Percentiles rank a stretch among this genome's conserved stretches.
Conservation (phyloP, 2,888 invertebrate genomes). For the Drosophila siamana region DNA sequence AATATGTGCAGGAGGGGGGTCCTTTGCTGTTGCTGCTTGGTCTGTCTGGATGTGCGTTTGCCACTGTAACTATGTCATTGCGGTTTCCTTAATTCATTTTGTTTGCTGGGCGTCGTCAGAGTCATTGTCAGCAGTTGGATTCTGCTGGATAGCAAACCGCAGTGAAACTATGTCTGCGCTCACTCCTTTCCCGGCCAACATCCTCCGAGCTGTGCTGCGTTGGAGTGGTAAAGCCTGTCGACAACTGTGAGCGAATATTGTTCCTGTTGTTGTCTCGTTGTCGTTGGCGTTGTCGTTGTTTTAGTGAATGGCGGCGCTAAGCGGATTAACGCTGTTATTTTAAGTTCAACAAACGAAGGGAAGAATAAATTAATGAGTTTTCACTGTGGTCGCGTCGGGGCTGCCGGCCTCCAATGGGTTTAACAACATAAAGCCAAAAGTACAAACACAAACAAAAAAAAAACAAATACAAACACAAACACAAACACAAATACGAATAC, state of each 20-base stretch:
- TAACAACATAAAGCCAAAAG: conserved; percentile 74
- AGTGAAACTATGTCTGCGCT: conserved; percentile 18
- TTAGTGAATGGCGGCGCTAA: conserved; percentile 75
- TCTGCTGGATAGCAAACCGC: conserved; percentile 59
- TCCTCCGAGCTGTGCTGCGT: background rate
- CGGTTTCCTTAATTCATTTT: conserved; percentile 81
- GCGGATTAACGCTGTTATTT: conserved; percentile 81
- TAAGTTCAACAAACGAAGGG: conserved; percentile 81
- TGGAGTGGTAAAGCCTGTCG: conserved; percentile 26
- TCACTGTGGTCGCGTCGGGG: conserved; percentile 70
- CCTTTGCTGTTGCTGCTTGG: background rate
- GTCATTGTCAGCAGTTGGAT: conserved; percentile 61
- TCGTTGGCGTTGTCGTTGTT: conserved; percentile 31
- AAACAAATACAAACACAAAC: conserved; percentile 57
- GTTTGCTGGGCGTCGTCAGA: conserved; percentile 71
- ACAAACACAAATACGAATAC: conserved; percentile 48
- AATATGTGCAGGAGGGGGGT: background rate
- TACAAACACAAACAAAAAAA: conserved; percentile 55
- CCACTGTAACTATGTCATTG: conserved; percentile 76
- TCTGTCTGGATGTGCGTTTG: conserved; percentile 37
- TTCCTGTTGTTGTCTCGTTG: conserved; percentile 20
- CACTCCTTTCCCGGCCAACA: background rate
- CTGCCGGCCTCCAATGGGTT: conserved; percentile 50
- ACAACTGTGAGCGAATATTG: conserved; percentile 27
- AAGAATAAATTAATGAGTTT: conserved; percentile 84